phyloP scores from a whole-genome alignment of 2,113 vertebrate genomes.

The Atrichornis clamosus region DNA sequence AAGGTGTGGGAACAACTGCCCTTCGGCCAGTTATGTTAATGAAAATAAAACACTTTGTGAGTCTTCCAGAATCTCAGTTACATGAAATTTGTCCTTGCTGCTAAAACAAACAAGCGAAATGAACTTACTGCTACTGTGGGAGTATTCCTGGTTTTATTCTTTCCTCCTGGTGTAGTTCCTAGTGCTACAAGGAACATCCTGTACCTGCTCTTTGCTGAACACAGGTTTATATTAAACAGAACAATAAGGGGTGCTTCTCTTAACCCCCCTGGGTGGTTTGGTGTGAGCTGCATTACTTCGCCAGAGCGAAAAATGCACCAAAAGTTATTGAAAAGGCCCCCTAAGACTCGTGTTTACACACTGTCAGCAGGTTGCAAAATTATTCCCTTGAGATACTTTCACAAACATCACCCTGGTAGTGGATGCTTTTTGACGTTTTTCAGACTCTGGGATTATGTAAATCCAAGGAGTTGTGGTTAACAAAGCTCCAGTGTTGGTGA shows the following conservation, averaged over 20 bases:
- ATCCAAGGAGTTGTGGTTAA: background rate
- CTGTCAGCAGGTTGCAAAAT: background rate
- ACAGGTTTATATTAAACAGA: rapidly evolving
- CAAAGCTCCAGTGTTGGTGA: background rate
- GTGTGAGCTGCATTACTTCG: background rate
- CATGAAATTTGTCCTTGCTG: background rate
- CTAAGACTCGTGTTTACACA: background rate
- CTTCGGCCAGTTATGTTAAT: background rate
- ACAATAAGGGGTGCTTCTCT: background rate
- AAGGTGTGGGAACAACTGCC: background rate
- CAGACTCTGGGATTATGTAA: background rate
- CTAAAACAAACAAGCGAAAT: background rate
- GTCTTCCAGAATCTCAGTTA: background rate
- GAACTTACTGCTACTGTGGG: background rate
- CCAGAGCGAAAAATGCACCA: background rate
- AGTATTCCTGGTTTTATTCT: background rate
- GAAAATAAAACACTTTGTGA: background rate
- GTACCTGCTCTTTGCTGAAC: background rate
- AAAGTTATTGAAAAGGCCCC: background rate
- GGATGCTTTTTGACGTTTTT: background rate
- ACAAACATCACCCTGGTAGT: background rate
- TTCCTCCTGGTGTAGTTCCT: background rate
- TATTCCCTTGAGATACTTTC: background rate
- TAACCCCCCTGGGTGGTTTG: background rate
- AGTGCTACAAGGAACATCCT: background rate